phyloP scores from a whole-genome alignment of 2,113 vertebrate species.

The Bubo bubo region DNA sequence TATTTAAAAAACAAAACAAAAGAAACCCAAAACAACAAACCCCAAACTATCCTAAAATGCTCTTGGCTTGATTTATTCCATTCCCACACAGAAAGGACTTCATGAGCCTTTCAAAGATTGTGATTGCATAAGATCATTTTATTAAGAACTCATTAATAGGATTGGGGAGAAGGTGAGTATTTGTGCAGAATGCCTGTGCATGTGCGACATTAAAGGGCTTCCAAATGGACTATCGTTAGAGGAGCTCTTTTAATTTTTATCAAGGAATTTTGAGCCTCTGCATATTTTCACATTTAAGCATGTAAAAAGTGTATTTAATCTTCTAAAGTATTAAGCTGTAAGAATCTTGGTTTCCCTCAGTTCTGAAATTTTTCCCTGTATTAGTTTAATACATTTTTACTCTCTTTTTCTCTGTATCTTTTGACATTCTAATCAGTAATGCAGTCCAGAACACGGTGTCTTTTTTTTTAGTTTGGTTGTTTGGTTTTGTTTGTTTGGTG shows the following conservation, averaged over 20 bases:
- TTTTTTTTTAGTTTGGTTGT: accelerated
- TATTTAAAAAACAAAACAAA: background rate
- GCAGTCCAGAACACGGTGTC: background rate
- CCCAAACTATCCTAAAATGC: background rate
- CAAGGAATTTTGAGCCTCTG: background rate
- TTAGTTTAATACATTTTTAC: background rate
- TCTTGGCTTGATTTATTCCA: background rate
- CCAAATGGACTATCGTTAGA: background rate
- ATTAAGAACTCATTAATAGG: background rate
- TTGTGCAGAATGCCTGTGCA: background rate
- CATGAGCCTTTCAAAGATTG: background rate
- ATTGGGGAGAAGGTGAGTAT: background rate
- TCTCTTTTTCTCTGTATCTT: background rate
- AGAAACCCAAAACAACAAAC: background rate
- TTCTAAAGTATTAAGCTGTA: background rate
- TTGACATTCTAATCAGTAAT: background rate
- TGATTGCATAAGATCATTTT: background rate
- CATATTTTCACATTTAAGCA: background rate
- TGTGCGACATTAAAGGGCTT: background rate
- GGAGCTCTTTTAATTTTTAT: background rate
- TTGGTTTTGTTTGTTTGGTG: background rate
- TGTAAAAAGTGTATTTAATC: background rate
- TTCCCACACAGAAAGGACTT: background rate
- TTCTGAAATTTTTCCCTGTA: background rate
- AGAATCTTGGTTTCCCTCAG: background rate